phyloP scores from a whole-genome alignment of 2,113 vertebrate species.

The Pandion haliaetus region DNA sequence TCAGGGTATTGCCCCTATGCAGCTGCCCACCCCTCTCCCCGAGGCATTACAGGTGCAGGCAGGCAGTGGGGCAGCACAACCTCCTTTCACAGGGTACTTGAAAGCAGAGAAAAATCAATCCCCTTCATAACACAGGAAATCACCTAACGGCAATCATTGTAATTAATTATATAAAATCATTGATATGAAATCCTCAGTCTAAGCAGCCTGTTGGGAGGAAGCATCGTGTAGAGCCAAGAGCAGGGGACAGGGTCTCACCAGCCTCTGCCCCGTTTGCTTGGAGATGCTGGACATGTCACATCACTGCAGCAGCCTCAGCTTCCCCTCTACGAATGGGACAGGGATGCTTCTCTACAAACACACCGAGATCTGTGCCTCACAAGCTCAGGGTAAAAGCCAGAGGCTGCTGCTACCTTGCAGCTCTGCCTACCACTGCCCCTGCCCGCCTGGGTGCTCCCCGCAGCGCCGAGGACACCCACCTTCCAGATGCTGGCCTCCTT shows the following conservation, averaged over 20 bases:
- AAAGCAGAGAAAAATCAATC: neutral
- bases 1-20: neutral
- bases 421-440: neutral
- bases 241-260: neutral
- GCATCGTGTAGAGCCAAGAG: neutral
- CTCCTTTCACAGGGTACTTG: neutral
- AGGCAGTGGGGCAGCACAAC: neutral
- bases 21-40: neutral
- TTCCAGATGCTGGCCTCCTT: constrained; percentile 98
- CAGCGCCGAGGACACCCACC: constrained; percentile 66
- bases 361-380: neutral
- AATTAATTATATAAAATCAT: neutral
- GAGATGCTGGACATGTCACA: neutral
- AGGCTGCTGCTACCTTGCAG: neutral
- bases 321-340: rapidly evolving
- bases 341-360: neutral
- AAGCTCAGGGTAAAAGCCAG: neutral
- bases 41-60: rapidly evolving
- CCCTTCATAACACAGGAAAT: neutral
- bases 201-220: neutral
- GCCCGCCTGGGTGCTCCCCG: neutral
- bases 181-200: rapidly evolving
- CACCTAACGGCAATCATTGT: neutral
- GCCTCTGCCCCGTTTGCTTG: neutral
- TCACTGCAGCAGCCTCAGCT: neutral